Base-by-base conservation (phyloP, 2,797 vertebrate genomes). In the Eremophila alpestris region DNA sequence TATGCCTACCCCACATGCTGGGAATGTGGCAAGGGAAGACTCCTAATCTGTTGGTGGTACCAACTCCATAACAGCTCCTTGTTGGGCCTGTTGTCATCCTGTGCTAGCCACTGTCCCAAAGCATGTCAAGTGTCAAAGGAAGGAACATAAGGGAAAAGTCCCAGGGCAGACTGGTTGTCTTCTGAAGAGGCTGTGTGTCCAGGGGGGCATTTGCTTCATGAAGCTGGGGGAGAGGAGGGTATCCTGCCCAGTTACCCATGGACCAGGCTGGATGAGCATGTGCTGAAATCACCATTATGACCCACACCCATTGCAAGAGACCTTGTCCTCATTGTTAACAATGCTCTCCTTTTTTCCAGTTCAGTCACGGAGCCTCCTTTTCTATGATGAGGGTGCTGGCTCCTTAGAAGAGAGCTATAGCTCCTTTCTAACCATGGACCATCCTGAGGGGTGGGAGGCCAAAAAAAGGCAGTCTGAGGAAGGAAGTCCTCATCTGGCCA, bases 351-450 rank as follows among this genome's bases (percentile, higher is more conserved):
- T 68, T 89, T 83, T 96, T 96, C 9, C 96, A 99, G 99, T 99
- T 98, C 99, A 99, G n/a, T 99, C 99, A 89, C 98, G 99, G 93
- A 99, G 98, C 97, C 99, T 99, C 85, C 98, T 99, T 97, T 99
- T 99, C 98, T 99, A 99, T 52, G 98, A 99, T 9, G 99, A 99
- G 88, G 98, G 97, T 59, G 95, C 98, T 75, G 95, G 98, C 87
- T 98, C 98, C 1, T 97, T 99, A 98, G 99, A 99, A 97, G 99
- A 99, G 80, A 96, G 97, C 91, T 98, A 96, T 84, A 94, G 97
- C 58, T 95, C 98, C 91, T 97, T 98, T 93, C 96, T 98, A 95
- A 97, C 98, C 11, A 93, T 98, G 97, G 98, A 99, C 87, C 98
- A 97, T 91, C 97, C 98, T 24, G 98, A 98, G 46, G 95, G 97